Base-by-base conservation (phyloP, 2,113 vertebrate genomes). In the Phylloscopus whistleri region DNA sequence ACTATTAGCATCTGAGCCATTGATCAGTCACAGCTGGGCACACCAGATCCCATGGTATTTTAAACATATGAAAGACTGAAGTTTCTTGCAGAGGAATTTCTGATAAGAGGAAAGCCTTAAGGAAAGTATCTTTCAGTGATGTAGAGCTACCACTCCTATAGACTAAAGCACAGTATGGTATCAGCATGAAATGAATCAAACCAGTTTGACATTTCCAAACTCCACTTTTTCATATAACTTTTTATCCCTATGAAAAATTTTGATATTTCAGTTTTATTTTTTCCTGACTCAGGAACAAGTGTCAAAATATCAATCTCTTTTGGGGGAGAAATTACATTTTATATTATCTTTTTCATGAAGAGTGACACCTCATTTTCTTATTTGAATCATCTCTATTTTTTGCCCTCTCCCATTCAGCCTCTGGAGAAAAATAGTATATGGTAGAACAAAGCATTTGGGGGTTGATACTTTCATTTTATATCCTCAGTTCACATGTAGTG, bases 351-450 rank as follows among this genome's bases (percentile, higher is more conserved):
- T 93, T 67, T 24, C 83, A 91, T 82, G 41, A 89, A 76, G 49
- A 92, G 12, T 90, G 86, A 81, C 43, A 86, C 72, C 70, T 92
- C 37, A 82, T 93, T 94, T 94, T 93, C 69, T 84, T 56, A 84
- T 93, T 92, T 90, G 80, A 93, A 64, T 60, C 33, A 59, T 55
- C 62, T 72, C 49, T 89, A 72, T 68, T 95, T 85, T 91, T 87
- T 93, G 78, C n/a, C 14, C 76, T 86, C 33, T 82, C 41, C 73
- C 33, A 55, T 85, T 93, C 75, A 87, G 26, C 27, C 44, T 82
- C 60, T 75, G 79, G 72, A 92, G 83, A 92, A 94, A 94, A 93
- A 76, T 39, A 91, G 48, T 35, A 2, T 84, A 58, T 67, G 68
- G 56, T 76, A 80, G 59, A 89, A 79, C 24, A 87, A 19, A 77